phyloP scores from a whole-genome alignment of 2,113 vertebrate genomes.

The Microcebus ravelobensis region DNA sequence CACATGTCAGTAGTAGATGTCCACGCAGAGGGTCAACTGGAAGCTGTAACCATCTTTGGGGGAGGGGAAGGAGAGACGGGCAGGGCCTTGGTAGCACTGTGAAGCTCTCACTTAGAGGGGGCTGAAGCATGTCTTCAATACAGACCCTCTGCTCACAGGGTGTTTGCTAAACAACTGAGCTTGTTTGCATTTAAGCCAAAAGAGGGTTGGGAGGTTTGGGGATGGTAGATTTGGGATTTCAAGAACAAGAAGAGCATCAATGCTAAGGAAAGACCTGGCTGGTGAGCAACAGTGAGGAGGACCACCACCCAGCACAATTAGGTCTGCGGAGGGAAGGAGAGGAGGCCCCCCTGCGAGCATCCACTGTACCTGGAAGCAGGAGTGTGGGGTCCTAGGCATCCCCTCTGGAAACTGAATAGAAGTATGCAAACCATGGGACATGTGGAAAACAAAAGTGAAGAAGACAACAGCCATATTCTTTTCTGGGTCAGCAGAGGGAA shows the following conservation, averaged over 20 bases:
- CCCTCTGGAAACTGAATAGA: not conserved
- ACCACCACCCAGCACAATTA: accelerated
- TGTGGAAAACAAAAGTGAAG: not conserved
- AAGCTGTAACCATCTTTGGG: constrained; percentile 50
- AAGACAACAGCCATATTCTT: not conserved
- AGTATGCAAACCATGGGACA: not conserved
- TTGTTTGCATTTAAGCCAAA: constrained; percentile 52
- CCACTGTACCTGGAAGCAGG: not conserved
- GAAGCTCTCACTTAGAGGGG: not conserved
- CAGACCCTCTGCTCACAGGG: constrained; percentile 25
- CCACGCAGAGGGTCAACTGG: constrained; percentile 71
- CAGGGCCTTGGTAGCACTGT: not conserved
- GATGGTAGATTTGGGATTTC: not conserved
- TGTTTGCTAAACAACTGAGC: constrained; percentile 53
- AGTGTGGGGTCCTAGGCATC: not conserved
- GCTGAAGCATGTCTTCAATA: not conserved
- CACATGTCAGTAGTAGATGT: constrained; percentile 75
- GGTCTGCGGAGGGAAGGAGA: not conserved
- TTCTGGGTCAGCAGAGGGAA: not conserved
- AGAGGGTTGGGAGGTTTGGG: not conserved
- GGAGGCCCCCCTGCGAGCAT: not conserved
- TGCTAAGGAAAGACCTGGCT: not conserved
- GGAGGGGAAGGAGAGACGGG: not conserved
- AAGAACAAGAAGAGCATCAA: not conserved
- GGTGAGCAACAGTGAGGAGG: not conserved